A percentile compares a stretch with the other conserved stretches of the same genome.
phyloP scores from a whole-genome alignment of 2,113 vertebrate genomes.

The Okapia johnstoni region DNA sequence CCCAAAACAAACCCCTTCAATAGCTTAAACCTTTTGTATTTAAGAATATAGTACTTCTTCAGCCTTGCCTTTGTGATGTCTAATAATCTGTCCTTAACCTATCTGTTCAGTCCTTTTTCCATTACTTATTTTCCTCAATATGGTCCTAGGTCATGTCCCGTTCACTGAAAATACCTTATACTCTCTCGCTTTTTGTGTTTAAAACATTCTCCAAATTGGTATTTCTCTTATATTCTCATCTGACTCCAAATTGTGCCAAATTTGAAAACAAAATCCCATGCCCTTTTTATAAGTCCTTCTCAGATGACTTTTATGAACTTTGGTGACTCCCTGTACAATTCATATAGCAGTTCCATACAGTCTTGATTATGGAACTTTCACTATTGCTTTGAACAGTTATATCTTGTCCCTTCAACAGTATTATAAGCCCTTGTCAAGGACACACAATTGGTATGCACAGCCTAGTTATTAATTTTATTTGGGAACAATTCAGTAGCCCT shows the following conservation, averaged over 20 bases:
- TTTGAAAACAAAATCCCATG: background rate
- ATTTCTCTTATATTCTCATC: background rate
- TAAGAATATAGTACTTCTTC: background rate
- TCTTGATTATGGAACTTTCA: background rate
- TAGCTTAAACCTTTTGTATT: background rate
- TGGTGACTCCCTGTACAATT: background rate
- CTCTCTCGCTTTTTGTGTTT: background rate
- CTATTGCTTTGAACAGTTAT: background rate
- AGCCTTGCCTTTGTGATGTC: background rate
- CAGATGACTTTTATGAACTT: background rate
- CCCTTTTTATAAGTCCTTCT: background rate
- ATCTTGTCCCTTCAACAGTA: background rate
- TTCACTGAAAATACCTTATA: background rate
- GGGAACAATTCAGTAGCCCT: background rate
- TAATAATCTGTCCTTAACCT: background rate
- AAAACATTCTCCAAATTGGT: background rate
- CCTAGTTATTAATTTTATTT: background rate
- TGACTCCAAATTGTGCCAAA: background rate
- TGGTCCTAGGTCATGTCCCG: background rate
- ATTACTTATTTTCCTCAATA: background rate
- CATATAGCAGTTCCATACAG: background rate
- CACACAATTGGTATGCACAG: background rate
- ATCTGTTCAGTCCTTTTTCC: background rate
- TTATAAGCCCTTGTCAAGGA: background rate
- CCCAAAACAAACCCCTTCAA: background rate